phyloP scores from a whole-genome alignment of 1,140 invertebrate species.

The Dysdera silvatica region DNA sequence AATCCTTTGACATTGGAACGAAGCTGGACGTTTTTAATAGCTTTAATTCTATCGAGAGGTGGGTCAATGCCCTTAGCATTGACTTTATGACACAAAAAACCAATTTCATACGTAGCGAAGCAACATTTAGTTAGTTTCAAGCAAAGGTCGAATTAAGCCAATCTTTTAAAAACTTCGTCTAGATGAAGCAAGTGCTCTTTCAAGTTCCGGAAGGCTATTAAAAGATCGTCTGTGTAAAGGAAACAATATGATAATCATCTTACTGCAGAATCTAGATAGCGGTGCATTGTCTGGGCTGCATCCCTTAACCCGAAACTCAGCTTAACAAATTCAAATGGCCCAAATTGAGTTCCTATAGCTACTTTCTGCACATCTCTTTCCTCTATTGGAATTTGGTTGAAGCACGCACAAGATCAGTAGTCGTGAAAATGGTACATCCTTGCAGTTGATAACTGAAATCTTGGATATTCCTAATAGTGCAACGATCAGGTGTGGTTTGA shows the following conservation, averaged over 20 bases:
- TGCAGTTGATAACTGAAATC: background rate
- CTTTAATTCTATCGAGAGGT: background rate
- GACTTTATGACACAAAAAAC: background rate
- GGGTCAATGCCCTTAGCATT: background rate
- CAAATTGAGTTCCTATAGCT: background rate
- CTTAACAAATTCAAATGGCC: background rate
- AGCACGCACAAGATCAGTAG: background rate
- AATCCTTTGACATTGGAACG: background rate
- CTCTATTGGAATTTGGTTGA: background rate
- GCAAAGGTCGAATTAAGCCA: background rate
- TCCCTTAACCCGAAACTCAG: background rate
- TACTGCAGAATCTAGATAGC: background rate
- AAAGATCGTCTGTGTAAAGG: background rate
- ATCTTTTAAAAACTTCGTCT: background rate
- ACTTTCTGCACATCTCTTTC: background rate
- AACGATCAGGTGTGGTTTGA: conserved; percentile 38
- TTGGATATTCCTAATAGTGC: conserved; percentile 39
- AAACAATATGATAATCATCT: background rate
- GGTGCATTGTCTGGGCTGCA: background rate
- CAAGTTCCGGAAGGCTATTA: background rate
- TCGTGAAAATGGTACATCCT: background rate
- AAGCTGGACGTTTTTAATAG: background rate
- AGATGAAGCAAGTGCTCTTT: background rate
- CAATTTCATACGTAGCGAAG: background rate
- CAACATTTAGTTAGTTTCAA: background rate